Base-by-base conservation (phyloP, 2,888 invertebrate species). In the Antheraea assamensis region DNA sequence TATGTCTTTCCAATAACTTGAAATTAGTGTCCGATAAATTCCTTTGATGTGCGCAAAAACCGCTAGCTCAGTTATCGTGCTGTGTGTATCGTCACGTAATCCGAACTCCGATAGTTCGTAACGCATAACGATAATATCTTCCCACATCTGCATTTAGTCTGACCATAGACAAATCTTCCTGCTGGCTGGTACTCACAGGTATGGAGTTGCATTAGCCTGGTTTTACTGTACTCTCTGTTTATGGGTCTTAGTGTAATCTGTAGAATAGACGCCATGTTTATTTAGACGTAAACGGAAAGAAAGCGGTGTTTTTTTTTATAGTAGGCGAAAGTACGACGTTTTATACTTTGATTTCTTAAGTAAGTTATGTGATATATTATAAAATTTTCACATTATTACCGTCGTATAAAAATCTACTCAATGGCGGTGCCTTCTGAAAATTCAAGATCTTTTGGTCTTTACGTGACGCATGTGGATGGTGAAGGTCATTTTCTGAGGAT, bases 401-500 rank as follows among this genome's bases (percentile, higher is more conserved):
- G 31, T 35, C n/a, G 71, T 74, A n/a, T 58, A 55, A 68, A 66
- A 71, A 24, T 21, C 49, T 58, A 42, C 77, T 87, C 77, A 78
- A 93, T 94, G 93, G 89, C 92, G 85, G 76, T 89, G 81, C 83
- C 87, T 78, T 79, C 82, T 76, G 93, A 94, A 84, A 79, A 79
- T 76, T 81, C 87, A 78, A 87, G 91, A 83, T 80, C 88, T 83
- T 92, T 93, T 89, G 88, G 88, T 68, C 89, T 96, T 71, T 95
- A 92, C 79, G 95, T 97, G 82, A 97, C 97, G 76, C 95, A 96
- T 90, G 95, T 97, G 77, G 97, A 97, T 83, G 95, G 95, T 72
- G 96, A 96, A 76, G 96, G 96, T 49, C 95, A 96, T 75, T 96
- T 96, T 84, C 89, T 97, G 75, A 96, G 96, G 91, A 93, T 97